Base-by-base conservation (phyloP, 1,140 invertebrate genomes). In the Stegodyphus dumicola region DNA sequence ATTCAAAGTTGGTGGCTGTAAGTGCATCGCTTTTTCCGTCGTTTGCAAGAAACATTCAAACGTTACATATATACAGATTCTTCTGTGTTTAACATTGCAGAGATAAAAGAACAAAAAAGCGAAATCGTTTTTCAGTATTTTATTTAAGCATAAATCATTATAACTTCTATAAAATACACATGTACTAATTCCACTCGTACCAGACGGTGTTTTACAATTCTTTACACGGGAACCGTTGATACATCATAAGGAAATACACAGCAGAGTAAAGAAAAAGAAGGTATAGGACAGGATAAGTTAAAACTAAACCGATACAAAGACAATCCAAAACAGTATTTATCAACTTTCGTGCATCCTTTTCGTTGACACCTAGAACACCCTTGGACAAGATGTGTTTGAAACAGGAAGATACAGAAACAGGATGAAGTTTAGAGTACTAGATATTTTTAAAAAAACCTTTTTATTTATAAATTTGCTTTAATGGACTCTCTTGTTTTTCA, bases 181-280 rank as follows among this genome's bases (percentile, higher is more conserved):
- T 73, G 51, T 85, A 85, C 73, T 75, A 49, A 53, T 4, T 69
- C 54, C 81, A 85, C 81, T 76, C 81, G 81, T 85, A 85, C 81
- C 81, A 77, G 81, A 85, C 81, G 81, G 54, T 69, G 81, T 83
- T 49, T 48, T 66, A 51, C 65, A 74, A 56, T 65, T 73, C 9
- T 15, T 11, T 81, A 83, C 54, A 75, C 53, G 56, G 52, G 15
- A 9, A 2, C 56, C 56, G 15, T 60, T 15, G 15, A 15, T 60
- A 60, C 56, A 67, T 17, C 0, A 67, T n/a, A 67, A 15, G 9
- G 65, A 67, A 18, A 15, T 67, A 7, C 7, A 17, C 65, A 67
- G 65, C 11, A n/a, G n/a, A n/a, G n/a, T 15, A 67, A 15, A 15
- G 56, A 2, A 60, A 15, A 9, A 60, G 56, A 60, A 60, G 56